Percentiles rank a stretch among this genome's conserved stretches.
phyloP scores from a whole-genome alignment of 2,797 vertebrate genomes.

The Benthosema pterotum region DNA sequence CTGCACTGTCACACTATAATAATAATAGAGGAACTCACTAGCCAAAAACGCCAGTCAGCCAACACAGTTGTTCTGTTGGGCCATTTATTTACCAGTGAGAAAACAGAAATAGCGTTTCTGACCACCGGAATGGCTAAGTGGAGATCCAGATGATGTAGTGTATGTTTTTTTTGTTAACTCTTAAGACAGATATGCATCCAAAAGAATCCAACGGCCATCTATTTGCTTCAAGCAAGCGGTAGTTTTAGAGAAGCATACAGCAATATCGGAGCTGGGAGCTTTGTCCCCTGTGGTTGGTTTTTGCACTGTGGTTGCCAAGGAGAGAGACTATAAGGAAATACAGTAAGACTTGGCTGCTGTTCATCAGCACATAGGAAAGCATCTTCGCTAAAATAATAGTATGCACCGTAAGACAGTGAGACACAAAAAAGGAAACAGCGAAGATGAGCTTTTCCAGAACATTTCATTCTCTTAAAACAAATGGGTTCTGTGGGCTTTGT shows the following conservation, averaged over 20 bases:
- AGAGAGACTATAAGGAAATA: constrained; percentile 23
- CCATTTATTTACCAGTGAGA: constrained; percentile 26
- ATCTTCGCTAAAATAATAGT: constrained; percentile 29
- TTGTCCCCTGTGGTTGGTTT: constrained; percentile 29
- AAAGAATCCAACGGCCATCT: constrained; percentile 46
- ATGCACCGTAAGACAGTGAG: constrained; percentile 17
- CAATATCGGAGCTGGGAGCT: constrained; percentile 20
- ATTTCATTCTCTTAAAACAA: constrained; percentile 27
- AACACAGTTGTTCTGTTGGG: constrained; percentile 24
- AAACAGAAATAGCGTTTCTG: constrained; percentile 42
- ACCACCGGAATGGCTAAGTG: constrained; percentile 39
- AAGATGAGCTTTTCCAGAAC: constrained; percentile 31
- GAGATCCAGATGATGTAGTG: constrained; percentile 41
- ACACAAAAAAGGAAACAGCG: constrained; percentile 12
- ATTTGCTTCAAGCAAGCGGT: constrained; percentile 28
- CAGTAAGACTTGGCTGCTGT: constrained; percentile 29
- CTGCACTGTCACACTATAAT: constrained; percentile 25
- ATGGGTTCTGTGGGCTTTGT: constrained; percentile 38
- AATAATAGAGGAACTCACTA: constrained; percentile 18
- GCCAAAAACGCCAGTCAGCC: constrained; percentile 22
- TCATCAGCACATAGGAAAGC: constrained; percentile 37
- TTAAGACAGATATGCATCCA: constrained; percentile 33
- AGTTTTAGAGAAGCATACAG: constrained; percentile 27
- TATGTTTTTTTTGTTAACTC: constrained; percentile 28
- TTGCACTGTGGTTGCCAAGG: constrained; percentile 27